A percentile compares a stretch with the other conserved stretches of the same genome.
Evolutionary conservation across 2,113 vertebrate genomes (phyloP).

Genomic region (Tringa solitaria): DNA sequence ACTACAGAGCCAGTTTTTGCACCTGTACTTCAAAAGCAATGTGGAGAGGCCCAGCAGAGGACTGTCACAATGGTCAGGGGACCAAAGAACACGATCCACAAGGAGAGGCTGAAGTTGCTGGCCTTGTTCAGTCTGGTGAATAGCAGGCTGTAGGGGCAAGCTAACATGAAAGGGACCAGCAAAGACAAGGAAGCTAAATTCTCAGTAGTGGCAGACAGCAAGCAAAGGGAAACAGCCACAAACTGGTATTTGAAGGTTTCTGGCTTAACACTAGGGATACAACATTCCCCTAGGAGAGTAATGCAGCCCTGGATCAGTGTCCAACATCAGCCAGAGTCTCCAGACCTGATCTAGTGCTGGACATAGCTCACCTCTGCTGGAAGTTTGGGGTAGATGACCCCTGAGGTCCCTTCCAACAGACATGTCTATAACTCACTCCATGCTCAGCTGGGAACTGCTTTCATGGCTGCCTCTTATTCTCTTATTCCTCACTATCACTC

Average conservation of each 20-base stretch:
- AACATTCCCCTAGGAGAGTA: not conserved
- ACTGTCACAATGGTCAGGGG: not conserved
- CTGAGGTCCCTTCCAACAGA: not conserved
- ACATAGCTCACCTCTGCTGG: not conserved
- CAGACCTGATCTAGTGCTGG: not conserved
- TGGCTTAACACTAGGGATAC: not conserved
- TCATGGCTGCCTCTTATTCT: not conserved
- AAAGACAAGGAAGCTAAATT: not conserved
- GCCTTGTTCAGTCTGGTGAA: not conserved
- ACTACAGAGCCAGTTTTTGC: not conserved
- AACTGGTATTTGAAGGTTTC: not conserved
- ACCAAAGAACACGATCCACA: fast-evolving
- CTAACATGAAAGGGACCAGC: not conserved
- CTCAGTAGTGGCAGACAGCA: not conserved
- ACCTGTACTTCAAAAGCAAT: not conserved
- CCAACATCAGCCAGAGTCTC: not conserved
- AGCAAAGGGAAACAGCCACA: not conserved
- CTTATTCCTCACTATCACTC: not conserved
- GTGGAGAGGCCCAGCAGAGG: not conserved
- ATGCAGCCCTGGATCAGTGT: not conserved
- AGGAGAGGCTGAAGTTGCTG: not conserved
- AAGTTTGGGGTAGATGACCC: not conserved
- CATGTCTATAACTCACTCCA: not conserved
- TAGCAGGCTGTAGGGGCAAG: not conserved
- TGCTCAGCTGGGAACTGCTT: not conserved